Percentiles rank a stretch among this genome's conserved stretches.
Evolutionary conservation across 1,140 invertebrate species (phyloP).

Genomic region (Drosophila bipectinata): DNA sequence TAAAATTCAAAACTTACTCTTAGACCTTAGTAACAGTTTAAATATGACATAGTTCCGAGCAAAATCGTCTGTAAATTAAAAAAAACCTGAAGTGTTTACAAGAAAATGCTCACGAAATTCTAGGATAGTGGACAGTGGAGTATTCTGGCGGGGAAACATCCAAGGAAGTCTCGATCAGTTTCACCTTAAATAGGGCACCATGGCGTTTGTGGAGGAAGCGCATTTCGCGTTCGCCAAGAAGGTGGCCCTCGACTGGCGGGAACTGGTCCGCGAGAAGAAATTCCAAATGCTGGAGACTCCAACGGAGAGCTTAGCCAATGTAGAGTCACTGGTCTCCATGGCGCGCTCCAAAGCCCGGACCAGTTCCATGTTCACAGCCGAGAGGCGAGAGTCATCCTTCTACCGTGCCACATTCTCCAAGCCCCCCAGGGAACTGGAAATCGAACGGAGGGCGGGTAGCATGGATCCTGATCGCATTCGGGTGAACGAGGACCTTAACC

Average conservation of each 20-base stretch:
- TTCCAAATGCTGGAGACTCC: background rate
- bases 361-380: background rate
- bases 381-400: background rate
- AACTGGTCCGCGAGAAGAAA: conserved; percentile 1
- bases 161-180: background rate
- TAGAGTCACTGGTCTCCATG: background rate
- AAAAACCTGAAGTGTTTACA: background rate
- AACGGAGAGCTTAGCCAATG: background rate
- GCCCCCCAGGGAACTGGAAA: background rate
- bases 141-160: background rate
- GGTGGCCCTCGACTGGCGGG: conserved; percentile 5
- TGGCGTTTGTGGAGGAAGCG: background rate
- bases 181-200: background rate
- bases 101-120: background rate
- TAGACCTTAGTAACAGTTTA: no score
- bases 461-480: conserved; percentile 2
- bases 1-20: background rate
- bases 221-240: background rate
- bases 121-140: background rate
- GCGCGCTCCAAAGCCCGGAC: background rate
- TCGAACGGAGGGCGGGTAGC: background rate
- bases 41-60: background rate
- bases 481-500: background rate
- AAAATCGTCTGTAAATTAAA: background rate
- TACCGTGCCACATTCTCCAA: background rate